These are phyloP conservation scores for Microtus oregoni DNA, from an alignment of 2,113 vertebrate genomes.

Conservation along the genomic window DNA sequence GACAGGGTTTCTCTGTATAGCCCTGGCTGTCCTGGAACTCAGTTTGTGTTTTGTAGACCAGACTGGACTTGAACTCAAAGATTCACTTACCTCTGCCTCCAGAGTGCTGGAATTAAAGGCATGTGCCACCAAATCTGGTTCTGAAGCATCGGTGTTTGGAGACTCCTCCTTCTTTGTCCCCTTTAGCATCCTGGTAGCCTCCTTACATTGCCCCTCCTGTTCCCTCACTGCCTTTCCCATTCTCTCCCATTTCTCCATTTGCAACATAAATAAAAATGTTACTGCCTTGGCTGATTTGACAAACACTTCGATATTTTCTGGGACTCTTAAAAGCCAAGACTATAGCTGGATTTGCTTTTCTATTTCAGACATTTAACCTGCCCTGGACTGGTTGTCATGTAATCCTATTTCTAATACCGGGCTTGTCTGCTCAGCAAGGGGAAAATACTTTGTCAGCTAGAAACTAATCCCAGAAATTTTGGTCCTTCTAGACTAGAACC, in stretches of 20 bases:
- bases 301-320: conserved; percentile 12
- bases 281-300: conserved; percentile 25
- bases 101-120: neutral
- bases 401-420: conserved; percentile 29
- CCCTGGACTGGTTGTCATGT: neutral
- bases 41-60: neutral
- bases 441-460: neutral
- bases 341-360: conserved; percentile 55
- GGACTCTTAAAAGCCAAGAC: conserved; percentile 41
- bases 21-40: neutral
- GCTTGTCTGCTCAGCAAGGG: conserved; percentile 22
- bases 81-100: neutral
- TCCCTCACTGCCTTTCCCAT: neutral
- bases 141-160: neutral
- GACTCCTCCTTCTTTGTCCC: neutral
- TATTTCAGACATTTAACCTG: conserved; percentile 46
- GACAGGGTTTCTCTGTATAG: neutral
- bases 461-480: conserved; percentile 12
- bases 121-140: neutral
- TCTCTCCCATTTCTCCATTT: neutral
- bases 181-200: neutral
- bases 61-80: neutral
- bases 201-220: neutral
- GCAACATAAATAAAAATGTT: conserved; percentile 4
- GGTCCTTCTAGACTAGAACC: conserved; percentile 17